These are phyloP conservation scores for Phyllotis vaccarum DNA, from an alignment of 2,797 vertebrate species.

Conservation along the genomic window DNA sequence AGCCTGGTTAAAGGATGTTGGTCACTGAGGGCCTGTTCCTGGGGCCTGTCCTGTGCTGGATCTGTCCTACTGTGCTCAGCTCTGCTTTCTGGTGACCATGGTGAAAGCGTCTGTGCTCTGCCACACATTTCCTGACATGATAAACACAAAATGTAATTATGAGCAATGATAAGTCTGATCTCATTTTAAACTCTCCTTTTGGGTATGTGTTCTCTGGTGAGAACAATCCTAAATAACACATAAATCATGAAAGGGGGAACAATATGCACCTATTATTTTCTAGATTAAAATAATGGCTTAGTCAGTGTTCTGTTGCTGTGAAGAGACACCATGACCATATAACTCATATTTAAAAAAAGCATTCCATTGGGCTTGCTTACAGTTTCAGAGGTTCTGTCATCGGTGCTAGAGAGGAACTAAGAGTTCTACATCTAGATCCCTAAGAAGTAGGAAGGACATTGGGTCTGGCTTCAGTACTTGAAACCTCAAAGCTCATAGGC, in stretches of 20 bases:
- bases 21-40: neutral
- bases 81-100: neutral
- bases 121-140: no score
- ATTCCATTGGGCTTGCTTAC: neutral
- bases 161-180: neutral
- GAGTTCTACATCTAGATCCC: neutral
- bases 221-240: neutral
- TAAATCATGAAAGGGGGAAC: neutral
- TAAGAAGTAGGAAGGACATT: neutral
- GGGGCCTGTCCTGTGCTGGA: neutral
- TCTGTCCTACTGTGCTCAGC: neutral
- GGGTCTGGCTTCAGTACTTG: no score
- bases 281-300: neutral
- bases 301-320: neutral
- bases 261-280: neutral
- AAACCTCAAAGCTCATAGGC: neutral
- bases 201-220: neutral
- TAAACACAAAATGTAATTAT: neutral
- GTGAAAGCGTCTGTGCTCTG: neutral
- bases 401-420: neutral
- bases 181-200: neutral
- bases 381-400: neutral
- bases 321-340: neutral
- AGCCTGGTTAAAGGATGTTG: neutral
- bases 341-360: neutral